Base-by-base conservation (phyloP, 1,140 invertebrate genomes). In the Drosophila dunni region DNA sequence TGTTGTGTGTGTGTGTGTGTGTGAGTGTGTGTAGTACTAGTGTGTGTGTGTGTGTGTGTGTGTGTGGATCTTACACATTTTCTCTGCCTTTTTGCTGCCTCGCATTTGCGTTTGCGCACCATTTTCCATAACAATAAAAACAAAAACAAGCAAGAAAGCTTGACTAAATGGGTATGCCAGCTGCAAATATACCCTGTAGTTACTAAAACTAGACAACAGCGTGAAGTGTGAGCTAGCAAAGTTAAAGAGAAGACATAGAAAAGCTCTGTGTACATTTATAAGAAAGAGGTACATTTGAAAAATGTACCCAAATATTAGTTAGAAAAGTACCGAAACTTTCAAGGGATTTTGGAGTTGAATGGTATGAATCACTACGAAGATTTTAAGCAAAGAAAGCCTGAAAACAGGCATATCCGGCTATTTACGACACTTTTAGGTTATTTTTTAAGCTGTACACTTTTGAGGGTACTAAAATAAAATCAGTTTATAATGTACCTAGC, bases 51-150 rank as follows among this genome's bases (percentile, higher is more conserved):
- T 29, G 51, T 38, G 45, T 58, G 42, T 64, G 17, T 63, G 11
- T 40, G 20, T 57, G 64, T 65, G 71, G 56, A 68, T 29, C 24
- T 29, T 29, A 29, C 24, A 29, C 24, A 29, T 77, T 79, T 76
- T 81, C 82, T 72, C 51, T 61, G 62, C 63, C 58, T 83, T 81
- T 83, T 70, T 75, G 66, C 56, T 74, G 79, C 56, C 67, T 80
- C 66, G 79, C 83, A 84, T 88, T 80, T 89, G 80, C 84, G 84
- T 86, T 80, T 89, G 84, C 83, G 80, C 84, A 89, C 84, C 58
- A 81, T 81, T 89, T 88, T 89, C 84, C 85, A 82, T 61, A 89
- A 89, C 77, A 80, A 80, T 78, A 56, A 66, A 79, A 81, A 62
- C 42, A 62, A 63, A 62, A 69, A 65, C 54, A 40, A 50, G 45